phyloP scores from a whole-genome alignment of 2,797 vertebrate species.

The Thunnus albacares region DNA sequence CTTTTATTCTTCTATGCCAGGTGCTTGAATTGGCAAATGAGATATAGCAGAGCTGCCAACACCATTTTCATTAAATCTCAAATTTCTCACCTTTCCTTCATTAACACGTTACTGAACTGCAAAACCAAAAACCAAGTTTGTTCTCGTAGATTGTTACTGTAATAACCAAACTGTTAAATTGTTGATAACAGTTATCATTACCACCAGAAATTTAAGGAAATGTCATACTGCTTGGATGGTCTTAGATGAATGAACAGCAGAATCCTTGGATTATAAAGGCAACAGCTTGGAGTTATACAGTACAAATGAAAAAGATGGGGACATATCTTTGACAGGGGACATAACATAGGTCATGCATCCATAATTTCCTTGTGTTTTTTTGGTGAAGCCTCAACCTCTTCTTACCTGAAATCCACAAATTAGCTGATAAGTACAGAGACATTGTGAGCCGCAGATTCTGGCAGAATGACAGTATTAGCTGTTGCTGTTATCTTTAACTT shows the following conservation, averaged over 20 bases:
- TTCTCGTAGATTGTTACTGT: constrained; percentile 7
- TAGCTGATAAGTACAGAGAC: constrained; percentile 54
- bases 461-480: constrained; percentile 58
- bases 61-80: constrained; percentile 29
- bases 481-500: constrained; percentile 67
- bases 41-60: constrained; percentile 11
- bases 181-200: constrained; percentile 33
- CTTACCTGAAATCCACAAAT: constrained; percentile 49
- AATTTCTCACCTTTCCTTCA: constrained; percentile 2
- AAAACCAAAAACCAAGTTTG: constrained; percentile 13
- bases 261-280: constrained; percentile 25
- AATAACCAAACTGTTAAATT: constrained; percentile 13
- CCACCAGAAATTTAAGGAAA: constrained; percentile 8
- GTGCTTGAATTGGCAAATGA: constrained; percentile 28
- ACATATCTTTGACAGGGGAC: constrained; percentile 24
- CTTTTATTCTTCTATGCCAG: constrained; percentile 25
- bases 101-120: constrained; percentile 12
- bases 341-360: constrained; percentile 30
- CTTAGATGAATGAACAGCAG: constrained; percentile 21
- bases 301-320: constrained; percentile 3
- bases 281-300: background rate
- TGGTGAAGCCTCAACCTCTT: constrained; percentile 2
- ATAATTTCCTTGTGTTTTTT: constrained; percentile 49
- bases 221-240: background rate
- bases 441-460: constrained; percentile 40